Percentiles rank a stretch among this genome's conserved stretches.
These are phyloP conservation scores for Lonchura striata DNA, from an alignment of 2,113 vertebrate species.

Conservation along the genomic window DNA sequence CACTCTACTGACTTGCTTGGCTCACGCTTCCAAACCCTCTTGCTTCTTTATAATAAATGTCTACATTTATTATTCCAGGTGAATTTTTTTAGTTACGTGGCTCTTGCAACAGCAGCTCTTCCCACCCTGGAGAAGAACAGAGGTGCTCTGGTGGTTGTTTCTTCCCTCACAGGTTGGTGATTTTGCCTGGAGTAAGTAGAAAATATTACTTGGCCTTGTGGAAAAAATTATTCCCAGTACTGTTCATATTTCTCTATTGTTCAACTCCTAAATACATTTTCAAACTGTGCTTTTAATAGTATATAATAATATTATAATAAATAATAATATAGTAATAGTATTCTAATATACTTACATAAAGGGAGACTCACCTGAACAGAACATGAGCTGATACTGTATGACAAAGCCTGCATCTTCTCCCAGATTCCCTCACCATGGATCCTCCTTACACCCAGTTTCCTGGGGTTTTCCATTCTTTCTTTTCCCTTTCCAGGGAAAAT, in stretches of 20 bases:
- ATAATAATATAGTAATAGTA: background rate
- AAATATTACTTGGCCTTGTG: background rate
- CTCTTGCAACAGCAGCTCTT: conserved; percentile 79
- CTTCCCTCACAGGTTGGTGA: conserved; percentile 81
- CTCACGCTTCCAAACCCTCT: background rate
- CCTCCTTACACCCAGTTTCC: background rate
- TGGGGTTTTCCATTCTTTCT: background rate
- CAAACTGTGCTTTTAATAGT: background rate
- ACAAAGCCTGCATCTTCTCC: background rate
- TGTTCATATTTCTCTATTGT: background rate
- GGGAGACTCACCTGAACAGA: background rate
- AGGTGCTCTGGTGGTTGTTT: conserved; percentile 82
- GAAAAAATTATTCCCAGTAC: background rate
- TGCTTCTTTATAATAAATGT: background rate
- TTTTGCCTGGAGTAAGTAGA: background rate
- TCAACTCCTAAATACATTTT: background rate
- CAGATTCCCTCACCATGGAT: background rate
- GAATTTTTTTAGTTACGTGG: conserved; percentile 87
- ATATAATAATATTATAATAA: background rate
- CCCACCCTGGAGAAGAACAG: conserved; percentile 76
- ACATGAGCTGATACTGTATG: background rate
- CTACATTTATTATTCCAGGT: conserved; percentile 70
- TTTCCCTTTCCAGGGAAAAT: conserved; percentile 73
- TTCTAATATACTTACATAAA: background rate
- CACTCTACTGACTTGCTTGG: background rate